Base-by-base conservation (phyloP, 2,888 invertebrate species). In the Agriopis marginaria region DNA sequence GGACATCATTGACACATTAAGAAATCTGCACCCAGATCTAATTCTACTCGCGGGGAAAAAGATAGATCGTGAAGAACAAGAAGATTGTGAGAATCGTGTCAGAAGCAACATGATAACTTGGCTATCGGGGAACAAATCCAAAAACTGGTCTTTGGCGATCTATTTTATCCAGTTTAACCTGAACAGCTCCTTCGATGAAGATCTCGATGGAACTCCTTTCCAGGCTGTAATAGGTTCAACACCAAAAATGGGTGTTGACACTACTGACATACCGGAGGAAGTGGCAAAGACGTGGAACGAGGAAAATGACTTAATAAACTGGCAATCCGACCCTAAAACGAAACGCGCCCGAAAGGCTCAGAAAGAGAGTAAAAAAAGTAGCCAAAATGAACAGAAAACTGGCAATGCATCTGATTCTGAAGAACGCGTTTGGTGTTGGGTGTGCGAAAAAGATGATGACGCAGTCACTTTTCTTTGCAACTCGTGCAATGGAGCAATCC, bases 361-460 rank as follows among this genome's bases (percentile, higher is more conserved):
- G 14, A 55, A 40, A 40, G 40, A 40, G 14, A 14, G 8, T 14
- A 55, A 55, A 42, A 40, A 40, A 14, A 40, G 4, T 55, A 14
- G n/a, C 7, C 39, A 7, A 54, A 54, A 42, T n/a, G 55, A 14
- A 55, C n/a, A 54, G n/a, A 55, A 55, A 40, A 9, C 12, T 39
- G n/a, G 39, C 7, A 14, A 54, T 56, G 42, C 42, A 17, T 56
- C 42, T 5, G 55, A 56, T 23, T 4, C 6, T 7, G 62, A 23
- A 9, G 53, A 62, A 12, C 49, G n/a, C 4, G 47, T 49, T 5
- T 65, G 65, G 65, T 65, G 65, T 10, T 65, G 65, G 58, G 58
- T 65, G 0, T 65, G 65, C 58, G 65, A 56, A 8, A 51, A 56
- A 14, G 63, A 65, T 3, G 63, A 63, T n/a, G 55, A 63, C 7